A percentile compares a stretch with the other conserved stretches of the same genome.
Evolutionary conservation across 2,113 vertebrate genomes (phyloP).

Genomic region (Entomyzon cyanotis): DNA sequence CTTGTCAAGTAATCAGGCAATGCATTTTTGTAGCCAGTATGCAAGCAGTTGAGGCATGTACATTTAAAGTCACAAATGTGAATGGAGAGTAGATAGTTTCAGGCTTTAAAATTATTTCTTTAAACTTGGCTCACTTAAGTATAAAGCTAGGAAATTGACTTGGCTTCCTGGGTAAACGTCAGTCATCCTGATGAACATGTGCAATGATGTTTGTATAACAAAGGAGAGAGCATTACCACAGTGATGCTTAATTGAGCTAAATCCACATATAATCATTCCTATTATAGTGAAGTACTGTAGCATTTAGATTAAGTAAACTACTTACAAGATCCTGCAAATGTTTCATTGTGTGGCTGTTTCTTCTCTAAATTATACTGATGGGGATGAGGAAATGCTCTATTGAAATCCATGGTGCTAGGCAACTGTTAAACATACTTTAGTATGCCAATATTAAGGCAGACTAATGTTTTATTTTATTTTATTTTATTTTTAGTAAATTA

Average conservation of each 20-base stretch:
- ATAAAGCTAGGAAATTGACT: slow-evolving; percentile 5
- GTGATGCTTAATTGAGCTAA: slow-evolving; percentile 55
- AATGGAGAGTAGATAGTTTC: not conserved
- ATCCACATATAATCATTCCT: slow-evolving; percentile 17
- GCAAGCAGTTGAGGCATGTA: not conserved
- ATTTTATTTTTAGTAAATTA: not conserved
- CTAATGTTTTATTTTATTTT: not conserved
- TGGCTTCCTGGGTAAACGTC: slow-evolving; percentile 22
- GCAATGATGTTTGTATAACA: slow-evolving; percentile 28
- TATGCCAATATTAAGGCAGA: not conserved
- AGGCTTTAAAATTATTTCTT: slow-evolving; percentile 38
- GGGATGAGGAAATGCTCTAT: not conserved
- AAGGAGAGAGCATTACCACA: slow-evolving; percentile 34
- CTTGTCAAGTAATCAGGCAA: not conserved
- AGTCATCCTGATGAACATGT: slow-evolving; percentile 12
- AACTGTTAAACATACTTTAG: not conserved
- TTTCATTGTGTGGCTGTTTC: not conserved
- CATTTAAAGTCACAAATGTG: not conserved
- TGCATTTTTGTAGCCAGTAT: not conserved
- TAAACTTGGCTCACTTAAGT: not conserved
- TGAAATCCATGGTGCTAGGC: not conserved
- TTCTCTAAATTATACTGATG: not conserved
- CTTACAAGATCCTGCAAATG: not conserved
- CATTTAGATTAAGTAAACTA: not conserved
- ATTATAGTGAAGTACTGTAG: not conserved